phyloP scores from a whole-genome alignment of 2,113 vertebrate species.

The Ammospiza caudacuta region DNA sequence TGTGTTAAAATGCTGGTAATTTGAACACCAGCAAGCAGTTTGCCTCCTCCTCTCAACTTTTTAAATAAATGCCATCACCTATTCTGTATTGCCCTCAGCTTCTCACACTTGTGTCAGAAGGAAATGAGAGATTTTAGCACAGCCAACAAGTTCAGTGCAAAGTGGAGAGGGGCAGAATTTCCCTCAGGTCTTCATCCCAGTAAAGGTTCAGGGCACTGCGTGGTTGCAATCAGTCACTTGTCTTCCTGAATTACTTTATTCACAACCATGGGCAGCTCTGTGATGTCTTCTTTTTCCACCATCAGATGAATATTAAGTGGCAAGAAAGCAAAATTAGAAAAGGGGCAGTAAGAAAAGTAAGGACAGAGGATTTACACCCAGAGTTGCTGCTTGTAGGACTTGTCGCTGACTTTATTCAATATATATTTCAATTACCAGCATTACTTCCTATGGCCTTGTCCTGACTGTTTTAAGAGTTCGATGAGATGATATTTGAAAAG shows the following conservation, averaged over 20 bases:
- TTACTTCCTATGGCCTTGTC: not conserved
- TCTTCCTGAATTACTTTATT: constrained; percentile 34
- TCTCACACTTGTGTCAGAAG: constrained; percentile 5
- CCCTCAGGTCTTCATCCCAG: constrained; percentile 16
- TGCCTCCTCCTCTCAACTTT: not conserved
- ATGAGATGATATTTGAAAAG: not conserved
- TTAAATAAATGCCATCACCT: not conserved
- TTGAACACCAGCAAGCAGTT: not conserved
- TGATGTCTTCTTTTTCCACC: not conserved
- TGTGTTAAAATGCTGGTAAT: constrained; percentile 11
- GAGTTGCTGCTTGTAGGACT: not conserved
- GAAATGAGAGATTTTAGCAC: constrained; percentile 21
- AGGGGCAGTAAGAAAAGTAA: not conserved
- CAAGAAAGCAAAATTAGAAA: not conserved
- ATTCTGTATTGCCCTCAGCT: not conserved
- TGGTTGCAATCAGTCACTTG: constrained; percentile 21
- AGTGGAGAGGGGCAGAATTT: constrained; percentile 7
- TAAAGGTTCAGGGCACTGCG: not conserved
- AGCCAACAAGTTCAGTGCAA: not conserved
- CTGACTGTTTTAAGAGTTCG: not conserved
- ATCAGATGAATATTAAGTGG: not conserved
- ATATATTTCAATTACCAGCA: not conserved
- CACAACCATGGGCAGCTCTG: not conserved
- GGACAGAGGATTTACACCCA: not conserved
- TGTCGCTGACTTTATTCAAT: not conserved